These are phyloP conservation scores for Caenorhabditis doughertyi DNA, from an alignment of 2,888 invertebrate genomes.

Conservation along the genomic window DNA sequence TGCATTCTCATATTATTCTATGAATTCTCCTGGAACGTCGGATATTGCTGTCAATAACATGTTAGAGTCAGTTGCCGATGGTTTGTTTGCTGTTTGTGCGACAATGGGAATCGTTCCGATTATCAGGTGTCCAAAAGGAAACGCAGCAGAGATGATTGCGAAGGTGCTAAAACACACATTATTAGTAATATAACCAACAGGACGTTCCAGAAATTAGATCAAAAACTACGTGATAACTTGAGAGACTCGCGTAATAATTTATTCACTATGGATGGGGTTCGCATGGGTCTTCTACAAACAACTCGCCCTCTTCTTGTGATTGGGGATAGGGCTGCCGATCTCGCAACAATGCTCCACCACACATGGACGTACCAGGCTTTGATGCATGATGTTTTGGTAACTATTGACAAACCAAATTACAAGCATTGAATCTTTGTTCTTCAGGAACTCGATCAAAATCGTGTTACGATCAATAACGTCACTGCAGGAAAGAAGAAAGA, in stretches of 20 bases:
- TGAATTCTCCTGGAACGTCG: slow-evolving; percentile 78
- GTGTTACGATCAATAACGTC: slow-evolving; percentile 88
- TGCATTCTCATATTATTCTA: slow-evolving; percentile 88
- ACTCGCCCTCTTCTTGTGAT: slow-evolving; percentile 73
- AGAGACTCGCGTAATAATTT: slow-evolving; percentile 97
- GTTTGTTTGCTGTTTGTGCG: slow-evolving; percentile 97
- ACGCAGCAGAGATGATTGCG: slow-evolving; percentile 98
- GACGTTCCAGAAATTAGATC: slow-evolving; percentile 91
- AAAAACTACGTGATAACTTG: slow-evolving; percentile 95
- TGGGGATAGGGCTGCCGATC: slow-evolving; percentile 74
- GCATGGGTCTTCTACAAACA: slow-evolving; percentile 85
- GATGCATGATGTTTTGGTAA: slow-evolving; percentile 92
- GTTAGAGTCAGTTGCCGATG: slow-evolving; percentile 95
- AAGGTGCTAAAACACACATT: too few species aligned
- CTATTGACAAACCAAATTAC: too few species aligned
- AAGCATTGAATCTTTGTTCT: too few species aligned
- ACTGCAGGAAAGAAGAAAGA: slow-evolving; percentile 88
- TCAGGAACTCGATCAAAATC: slow-evolving; percentile 92
- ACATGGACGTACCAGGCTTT: slow-evolving; percentile 99
- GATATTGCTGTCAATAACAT: slow-evolving; percentile 96
- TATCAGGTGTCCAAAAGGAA: slow-evolving; percentile 93
- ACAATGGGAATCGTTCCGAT: slow-evolving; percentile 95
- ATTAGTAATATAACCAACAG: too few species aligned
- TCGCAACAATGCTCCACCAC: slow-evolving; percentile 98
- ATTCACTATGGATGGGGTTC: slow-evolving; percentile 87